Evolutionary conservation across 2,888 invertebrate genomes (phyloP).

Genomic region (Anoplius nigerrimus): DNA sequence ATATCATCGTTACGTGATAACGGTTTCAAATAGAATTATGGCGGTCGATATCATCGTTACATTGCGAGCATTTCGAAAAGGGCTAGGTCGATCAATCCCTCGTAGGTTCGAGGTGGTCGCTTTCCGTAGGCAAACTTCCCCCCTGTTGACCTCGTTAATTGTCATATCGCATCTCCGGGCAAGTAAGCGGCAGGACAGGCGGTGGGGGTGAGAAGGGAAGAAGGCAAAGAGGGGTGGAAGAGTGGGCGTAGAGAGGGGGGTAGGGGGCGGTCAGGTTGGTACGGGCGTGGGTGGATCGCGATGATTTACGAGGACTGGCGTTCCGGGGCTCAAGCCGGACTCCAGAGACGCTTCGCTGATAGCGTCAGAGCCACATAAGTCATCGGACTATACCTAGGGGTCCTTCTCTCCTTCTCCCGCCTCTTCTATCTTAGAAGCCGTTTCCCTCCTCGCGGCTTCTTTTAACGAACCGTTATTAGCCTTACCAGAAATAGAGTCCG

Average conservation of each 20-base stretch:
- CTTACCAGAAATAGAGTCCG: constrained; percentile 5
- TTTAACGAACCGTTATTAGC: constrained; percentile 12
- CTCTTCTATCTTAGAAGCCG: constrained; percentile 20
- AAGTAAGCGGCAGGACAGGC: constrained; percentile 28
- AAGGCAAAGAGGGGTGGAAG: constrained; percentile 17
- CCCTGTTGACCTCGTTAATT: constrained; percentile 70
- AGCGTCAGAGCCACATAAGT: constrained; percentile 75
- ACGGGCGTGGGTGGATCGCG: constrained; percentile 70
- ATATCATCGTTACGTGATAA: too few species aligned
- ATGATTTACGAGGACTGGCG: constrained; percentile 73
- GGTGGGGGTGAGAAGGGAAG: constrained; percentile 26
- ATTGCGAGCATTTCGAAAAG: too few species aligned
- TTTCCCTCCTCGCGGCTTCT: constrained; percentile 11
- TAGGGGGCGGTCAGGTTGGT: constrained; percentile 19
- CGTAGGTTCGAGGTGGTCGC: too few species aligned
- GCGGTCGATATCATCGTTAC: too few species aligned
- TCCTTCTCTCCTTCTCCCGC: constrained; percentile 51
- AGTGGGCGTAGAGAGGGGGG: constrained; percentile 14
- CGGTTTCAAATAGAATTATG: too few species aligned
- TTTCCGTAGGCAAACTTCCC: constrained; percentile 55
- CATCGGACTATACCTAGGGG: constrained; percentile 73
- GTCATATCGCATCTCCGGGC: constrained; percentile 68
- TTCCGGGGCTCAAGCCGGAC: constrained; percentile 69
- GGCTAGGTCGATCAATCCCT: too few species aligned
- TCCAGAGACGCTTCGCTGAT: constrained; percentile 73